Conservation (phyloP, 2,113 vertebrate genomes). For the Protobothrops flavoviridis region DNA sequence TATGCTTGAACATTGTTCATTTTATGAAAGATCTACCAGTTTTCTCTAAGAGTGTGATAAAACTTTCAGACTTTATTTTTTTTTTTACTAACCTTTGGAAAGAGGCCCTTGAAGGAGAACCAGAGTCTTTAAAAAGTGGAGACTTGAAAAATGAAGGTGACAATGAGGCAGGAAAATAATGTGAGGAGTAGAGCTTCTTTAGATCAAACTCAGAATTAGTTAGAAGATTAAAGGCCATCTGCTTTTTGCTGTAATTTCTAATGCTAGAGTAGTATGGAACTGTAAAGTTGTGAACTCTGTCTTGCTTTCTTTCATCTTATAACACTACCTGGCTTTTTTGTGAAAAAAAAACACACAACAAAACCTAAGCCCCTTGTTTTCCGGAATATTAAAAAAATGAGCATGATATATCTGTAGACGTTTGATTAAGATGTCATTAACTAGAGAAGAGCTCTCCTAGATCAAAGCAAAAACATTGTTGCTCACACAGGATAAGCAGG, state of each 20-base stretch:
- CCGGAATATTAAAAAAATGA: constrained; percentile 16
- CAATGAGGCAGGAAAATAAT: not conserved
- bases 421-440: not conserved
- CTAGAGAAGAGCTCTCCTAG: not conserved
- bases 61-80: not conserved
- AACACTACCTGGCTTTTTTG: constrained; percentile 2
- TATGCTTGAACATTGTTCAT: not conserved
- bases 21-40: not conserved
- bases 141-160: constrained; percentile 5
- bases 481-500: not conserved
- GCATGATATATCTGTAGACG: not conserved
- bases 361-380: not conserved
- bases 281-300: not conserved
- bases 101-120: not conserved
- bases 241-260: constrained; percentile 2
- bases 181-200: not conserved
- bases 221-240: constrained; percentile 30
- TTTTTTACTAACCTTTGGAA: not conserved
- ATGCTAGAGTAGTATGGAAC: not conserved
- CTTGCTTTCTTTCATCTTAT: not conserved
- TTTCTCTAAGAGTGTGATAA: not conserved
- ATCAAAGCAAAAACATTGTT: not conserved
- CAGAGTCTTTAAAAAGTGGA: not conserved
- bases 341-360: not conserved
- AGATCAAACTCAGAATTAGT: constrained; percentile 14